Conservation (phyloP, 2,797 vertebrate genomes). For the Hydrophis major region DNA sequence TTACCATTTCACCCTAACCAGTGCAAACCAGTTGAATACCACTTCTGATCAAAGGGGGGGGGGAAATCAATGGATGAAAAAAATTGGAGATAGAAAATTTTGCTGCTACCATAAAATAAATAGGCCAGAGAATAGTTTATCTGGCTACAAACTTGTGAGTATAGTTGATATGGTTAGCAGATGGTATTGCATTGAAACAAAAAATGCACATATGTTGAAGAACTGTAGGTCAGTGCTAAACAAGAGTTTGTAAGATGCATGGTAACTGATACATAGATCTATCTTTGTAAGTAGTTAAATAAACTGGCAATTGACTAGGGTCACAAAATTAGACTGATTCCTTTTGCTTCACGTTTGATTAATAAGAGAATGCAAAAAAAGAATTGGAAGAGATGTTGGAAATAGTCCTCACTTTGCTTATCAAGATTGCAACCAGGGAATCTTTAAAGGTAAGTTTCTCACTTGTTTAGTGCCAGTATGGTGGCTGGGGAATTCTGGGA, state of each 20-base stretch:
- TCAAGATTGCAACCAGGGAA: background rate
- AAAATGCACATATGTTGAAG: conserved; percentile 6
- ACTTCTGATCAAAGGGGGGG: too few species aligned
- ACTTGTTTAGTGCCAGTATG: background rate
- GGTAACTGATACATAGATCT: background rate
- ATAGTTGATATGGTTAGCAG: background rate
- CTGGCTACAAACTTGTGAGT: background rate
- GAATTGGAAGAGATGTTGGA: background rate
- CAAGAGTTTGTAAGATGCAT: background rate
- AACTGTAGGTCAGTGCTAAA: background rate
- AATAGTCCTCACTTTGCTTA: background rate
- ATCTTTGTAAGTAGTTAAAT: background rate
- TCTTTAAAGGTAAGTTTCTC: background rate
- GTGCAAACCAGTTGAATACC: too few species aligned
- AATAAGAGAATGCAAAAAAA: background rate
- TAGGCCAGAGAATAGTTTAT: background rate
- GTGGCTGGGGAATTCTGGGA: background rate
- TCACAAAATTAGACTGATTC: background rate
- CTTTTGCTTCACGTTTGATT: background rate
- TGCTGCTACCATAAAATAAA: background rate
- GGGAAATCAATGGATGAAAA: background rate
- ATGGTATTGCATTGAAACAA: conserved; percentile 13
- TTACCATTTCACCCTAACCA: too few species aligned
- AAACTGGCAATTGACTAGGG: background rate
- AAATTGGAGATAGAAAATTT: background rate